Conservation (phyloP, 2,113 vertebrate genomes). For the Poeciliopsis turrubarensis region DNA sequence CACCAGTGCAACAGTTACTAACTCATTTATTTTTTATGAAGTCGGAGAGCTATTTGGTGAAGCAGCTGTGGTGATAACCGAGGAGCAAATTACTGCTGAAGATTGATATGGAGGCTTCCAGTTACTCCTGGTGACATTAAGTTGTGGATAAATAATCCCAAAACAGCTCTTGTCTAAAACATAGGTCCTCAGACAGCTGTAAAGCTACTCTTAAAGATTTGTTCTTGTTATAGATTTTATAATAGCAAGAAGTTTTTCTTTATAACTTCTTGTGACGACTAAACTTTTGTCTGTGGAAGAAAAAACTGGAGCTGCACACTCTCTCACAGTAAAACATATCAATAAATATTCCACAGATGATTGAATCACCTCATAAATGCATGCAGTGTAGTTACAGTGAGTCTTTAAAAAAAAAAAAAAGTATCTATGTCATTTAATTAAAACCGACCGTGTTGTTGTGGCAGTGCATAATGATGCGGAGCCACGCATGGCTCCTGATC, state of each 20-base stretch:
- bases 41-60: background rate
- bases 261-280: background rate
- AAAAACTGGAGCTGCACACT: background rate
- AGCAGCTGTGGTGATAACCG: background rate
- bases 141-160: background rate
- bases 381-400: background rate
- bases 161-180: background rate
- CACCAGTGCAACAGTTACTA: background rate
- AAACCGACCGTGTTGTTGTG: background rate
- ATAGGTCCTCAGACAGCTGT: background rate
- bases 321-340: background rate
- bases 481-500: background rate
- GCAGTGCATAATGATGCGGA: conserved; percentile 10
- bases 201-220: background rate
- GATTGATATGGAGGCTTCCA: background rate
- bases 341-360: conserved; percentile 9
- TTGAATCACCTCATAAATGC: conserved; percentile 22
- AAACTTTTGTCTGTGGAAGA: background rate
- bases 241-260: background rate
- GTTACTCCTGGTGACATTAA: background rate
- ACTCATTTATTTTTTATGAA: background rate
- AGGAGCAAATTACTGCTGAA: background rate
- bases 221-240: background rate
- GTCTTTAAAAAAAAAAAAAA: conserved; percentile 10
- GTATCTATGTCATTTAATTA: conserved; percentile 10